Evolutionary conservation across 2,888 invertebrate species (phyloP), one percentile per base, ranked within the genome.

Genomic region (Ypsolopha scabrella): DNA sequence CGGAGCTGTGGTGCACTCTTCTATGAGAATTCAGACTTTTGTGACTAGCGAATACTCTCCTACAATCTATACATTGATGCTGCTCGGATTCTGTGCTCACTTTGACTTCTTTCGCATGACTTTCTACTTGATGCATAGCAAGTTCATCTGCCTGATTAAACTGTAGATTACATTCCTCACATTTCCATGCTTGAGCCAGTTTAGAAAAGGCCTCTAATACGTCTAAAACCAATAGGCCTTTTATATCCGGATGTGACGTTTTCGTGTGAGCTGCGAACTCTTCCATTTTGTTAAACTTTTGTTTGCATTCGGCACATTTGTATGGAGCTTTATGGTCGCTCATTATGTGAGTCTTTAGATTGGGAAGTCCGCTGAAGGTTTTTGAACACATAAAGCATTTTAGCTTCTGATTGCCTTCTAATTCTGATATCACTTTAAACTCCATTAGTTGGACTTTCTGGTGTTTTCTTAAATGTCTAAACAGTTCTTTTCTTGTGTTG

Each of bases 381-480:
- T 78, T 79, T 0, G 70, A 60, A 54, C 86, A 86, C 66, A 85
- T 74, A 48, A 86, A 76, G 55, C 86, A 86, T 55, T 72, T 68
- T 1, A 85, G 59, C 49, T 80, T 76, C 54, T 81, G 72, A n/a
- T 78, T 79, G 0, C 80, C 76, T 55, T 80, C 70, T 1, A 79
- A 70, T 62, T 82, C 82, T 0, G 81, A 76, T 53, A 86, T 78
- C 1, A 80, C 79, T 71, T 85, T 83, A 59, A 77, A 83, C 55
- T 86, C 85, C 65, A 74, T 80, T n/a, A 83, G 54, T 52, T 86
- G 86, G 0, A 83, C 80, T 62, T 80, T 80, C 56, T 82, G 83
- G 55, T 86, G 86, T 41, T 75, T 65, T 57, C 77, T 77, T 24
- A 86, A 60, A 61, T 86, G 86, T 62, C 78, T 79, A 56, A 85